Conservation (phyloP, 2,888 invertebrate genomes). For the Hirtodrosophila histrioides region DNA sequence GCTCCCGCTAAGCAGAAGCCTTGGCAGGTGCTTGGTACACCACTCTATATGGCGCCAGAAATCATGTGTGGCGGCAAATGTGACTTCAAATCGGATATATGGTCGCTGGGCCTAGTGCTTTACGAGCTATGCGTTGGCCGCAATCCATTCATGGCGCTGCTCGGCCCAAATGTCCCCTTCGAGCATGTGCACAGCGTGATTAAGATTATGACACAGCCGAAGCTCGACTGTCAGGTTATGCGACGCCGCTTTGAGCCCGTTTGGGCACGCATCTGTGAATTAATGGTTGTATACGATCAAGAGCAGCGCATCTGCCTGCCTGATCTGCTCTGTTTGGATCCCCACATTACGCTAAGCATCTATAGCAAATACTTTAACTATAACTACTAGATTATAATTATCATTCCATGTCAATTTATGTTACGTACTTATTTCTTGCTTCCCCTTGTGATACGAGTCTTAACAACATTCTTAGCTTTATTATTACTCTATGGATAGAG, state of each 20-base stretch:
- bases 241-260: constrained; percentile 58
- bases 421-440: background rate
- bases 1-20: constrained; percentile 58
- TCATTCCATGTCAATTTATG: constrained; percentile 1
- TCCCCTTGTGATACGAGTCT: no score
- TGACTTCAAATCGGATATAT: constrained; percentile 90
- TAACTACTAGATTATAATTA: constrained; percentile 49
- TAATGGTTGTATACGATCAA: constrained; percentile 77
- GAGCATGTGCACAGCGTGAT: constrained; percentile 63
- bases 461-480: constrained; percentile 1
- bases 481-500: constrained; percentile 24
- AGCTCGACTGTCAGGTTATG: constrained; percentile 66
- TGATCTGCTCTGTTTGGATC: constrained; percentile 67
- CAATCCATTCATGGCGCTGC: constrained; percentile 67
- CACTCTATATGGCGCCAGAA: constrained; percentile 91
- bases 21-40: constrained; percentile 85
- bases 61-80: constrained; percentile 88
- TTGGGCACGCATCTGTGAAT: constrained; percentile 76
- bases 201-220: constrained; percentile 51
- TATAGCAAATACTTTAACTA: constrained; percentile 82
- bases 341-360: constrained; percentile 68
- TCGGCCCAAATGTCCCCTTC: constrained; percentile 47
- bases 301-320: constrained; percentile 76
- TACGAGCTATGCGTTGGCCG: constrained; percentile 86
- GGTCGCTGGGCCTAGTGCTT: constrained; percentile 90